Evolutionary conservation across 2,113 vertebrate genomes (phyloP), one percentile per base, ranked within the genome.

Genomic region (Toxostoma redivivum): DNA sequence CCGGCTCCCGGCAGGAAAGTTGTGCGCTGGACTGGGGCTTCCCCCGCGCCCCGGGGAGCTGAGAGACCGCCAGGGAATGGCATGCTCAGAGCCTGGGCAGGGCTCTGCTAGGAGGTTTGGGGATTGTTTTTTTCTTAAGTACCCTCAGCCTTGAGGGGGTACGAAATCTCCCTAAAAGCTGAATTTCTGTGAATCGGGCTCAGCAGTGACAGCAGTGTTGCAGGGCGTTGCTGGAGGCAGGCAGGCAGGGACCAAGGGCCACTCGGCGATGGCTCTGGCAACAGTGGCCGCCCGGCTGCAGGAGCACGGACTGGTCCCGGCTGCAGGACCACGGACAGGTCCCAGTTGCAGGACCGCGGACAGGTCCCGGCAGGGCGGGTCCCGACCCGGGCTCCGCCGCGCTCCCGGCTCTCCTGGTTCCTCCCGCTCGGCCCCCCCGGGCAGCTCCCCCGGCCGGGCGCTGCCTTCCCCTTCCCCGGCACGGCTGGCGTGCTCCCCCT

Each of bases 231-330:
- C 18, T 0, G 54, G 23, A 21, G 28, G 14, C 47, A 25, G 28
- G 14, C 47, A 25, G 37, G 31, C 10, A 11, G 31, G 19, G 4
- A 11, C 6, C 16, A 0, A 7, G 7, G 35, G 44, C 16, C 7
- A 5, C 17, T 10, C 9, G 3, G 69, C 9, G 7, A 19, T 5
- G n/a, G 48, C 24, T 7, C 5, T 5, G n/a, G 47, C 61, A 1
- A 47, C 13, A 14, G 8, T 1, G 33, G 37, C 12, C 3, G 22
- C 23, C 31, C 37, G 10, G 48, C 54, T 61, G 67, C 87, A 93
- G 90, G 4, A 48, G 66, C 76, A 42, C 18, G 85, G 85, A 45
- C 85, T 80, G 66, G 65, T 62, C 65, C 69, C 24, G 27, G 67
- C 4, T 13, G 24, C 24, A 50, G 48, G 13, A 15, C 24, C 24